Evolutionary conservation across 2,888 invertebrate species (phyloP), one percentile per base, ranked within the genome.

Genomic region (Andrena haemorrhoa): DNA sequence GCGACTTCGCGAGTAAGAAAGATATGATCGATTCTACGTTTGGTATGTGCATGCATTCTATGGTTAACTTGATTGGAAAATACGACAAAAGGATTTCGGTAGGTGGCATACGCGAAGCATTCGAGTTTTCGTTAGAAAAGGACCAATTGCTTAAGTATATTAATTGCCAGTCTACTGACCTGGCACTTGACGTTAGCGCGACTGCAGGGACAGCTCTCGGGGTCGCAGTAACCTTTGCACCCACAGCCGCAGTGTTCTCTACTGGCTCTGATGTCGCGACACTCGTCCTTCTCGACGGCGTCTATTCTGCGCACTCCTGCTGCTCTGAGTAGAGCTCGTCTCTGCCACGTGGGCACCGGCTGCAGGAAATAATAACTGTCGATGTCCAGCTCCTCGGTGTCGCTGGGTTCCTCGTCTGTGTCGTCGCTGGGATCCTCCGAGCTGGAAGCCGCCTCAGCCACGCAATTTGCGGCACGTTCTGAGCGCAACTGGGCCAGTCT

Each of bases 171-270:
- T 51, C 6, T 65, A 75, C 93, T 84, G 86, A 96, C 96, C 95
- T 99, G 99, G 94, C 99, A 99, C 95, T 99, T 98, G 87, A 99
- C 99, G 82, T 98, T 98, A 61, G 98, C 98, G 92, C 97, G 96
- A 93, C 98, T 98, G 94, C 99, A 99, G 20, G 97, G 97, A 94
- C 99, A 99, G 29, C 97, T 98, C 90, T 98, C 98, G 0, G 99
- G 99, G 95, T 98, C 98, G 94, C 99, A 99, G 92, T 97, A 97
- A 69, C 97, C 97, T 94, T 98, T 97, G 93, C 98, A 98, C 64
- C 97, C 96, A 94, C 98, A 98, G 58, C 98, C 98, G 94, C 98
- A 98, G 90, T 98, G 97, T 93, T 99, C 99, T 23, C 99, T 95
- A 6, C 98, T 98, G 33, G 97, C 96, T 84, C 99, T 95, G 89